These are phyloP conservation scores for Crotalus tigris DNA, from an alignment of 2,113 vertebrate genomes.

Conservation along the genomic window DNA sequence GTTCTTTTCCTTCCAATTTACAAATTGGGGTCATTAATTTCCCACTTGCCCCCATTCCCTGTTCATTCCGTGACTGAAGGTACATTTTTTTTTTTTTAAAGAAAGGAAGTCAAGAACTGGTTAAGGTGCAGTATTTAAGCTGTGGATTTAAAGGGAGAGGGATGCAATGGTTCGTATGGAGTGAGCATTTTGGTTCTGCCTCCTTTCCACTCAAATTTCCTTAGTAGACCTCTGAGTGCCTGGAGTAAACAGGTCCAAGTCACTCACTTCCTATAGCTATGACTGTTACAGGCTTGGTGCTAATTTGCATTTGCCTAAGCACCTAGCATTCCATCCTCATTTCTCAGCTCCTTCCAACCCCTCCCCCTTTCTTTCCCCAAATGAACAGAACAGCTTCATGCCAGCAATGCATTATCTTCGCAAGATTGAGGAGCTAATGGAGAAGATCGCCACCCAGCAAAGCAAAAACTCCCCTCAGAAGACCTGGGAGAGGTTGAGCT, in stretches of 20 bases:
- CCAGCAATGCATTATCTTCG: slow-evolving; percentile 75
- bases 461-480: slow-evolving; percentile 23
- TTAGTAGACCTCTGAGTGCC: not conserved
- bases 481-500: slow-evolving; percentile 6
- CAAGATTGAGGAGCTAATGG: slow-evolving; percentile 79
- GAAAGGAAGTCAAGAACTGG: not conserved
- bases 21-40: not conserved
- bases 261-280: not conserved
- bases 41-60: not conserved
- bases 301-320: slow-evolving; percentile 51
- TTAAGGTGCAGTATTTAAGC: not conserved
- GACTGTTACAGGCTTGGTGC: slow-evolving; percentile 49
- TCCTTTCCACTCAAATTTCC: not conserved
- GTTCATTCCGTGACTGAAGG: not conserved
- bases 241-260: not conserved
- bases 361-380: slow-evolving; percentile 60
- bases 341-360: slow-evolving; percentile 24
- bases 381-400: slow-evolving; percentile 60
- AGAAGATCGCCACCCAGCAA: slow-evolving; percentile 63
- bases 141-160: not conserved
- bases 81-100: not conserved
- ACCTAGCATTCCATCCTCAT: slow-evolving; percentile 6
- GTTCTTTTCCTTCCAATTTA: not conserved
- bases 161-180: not conserved
- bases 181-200: not conserved